A percentile compares a stretch with the other conserved stretches of the same genome.
Conservation (phyloP, 2,888 invertebrate species). For the Geotrupes spiniger region DNA sequence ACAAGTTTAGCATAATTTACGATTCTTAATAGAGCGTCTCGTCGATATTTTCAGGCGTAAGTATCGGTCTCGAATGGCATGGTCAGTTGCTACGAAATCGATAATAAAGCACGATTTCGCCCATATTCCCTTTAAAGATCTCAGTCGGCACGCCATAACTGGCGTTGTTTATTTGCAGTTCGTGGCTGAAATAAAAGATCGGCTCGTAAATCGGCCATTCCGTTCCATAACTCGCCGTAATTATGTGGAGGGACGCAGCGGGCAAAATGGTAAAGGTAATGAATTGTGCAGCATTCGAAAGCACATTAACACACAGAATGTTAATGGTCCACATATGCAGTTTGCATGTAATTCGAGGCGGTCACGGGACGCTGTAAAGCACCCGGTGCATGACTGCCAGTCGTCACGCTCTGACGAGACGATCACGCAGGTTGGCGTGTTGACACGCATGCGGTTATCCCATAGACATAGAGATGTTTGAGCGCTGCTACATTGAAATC, state of each 20-base stretch:
- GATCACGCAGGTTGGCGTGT: conserved; percentile 26
- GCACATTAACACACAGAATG: conserved; percentile 20
- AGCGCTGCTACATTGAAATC: too few relatives aligned
- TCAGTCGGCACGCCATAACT: background rate
- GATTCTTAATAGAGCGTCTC: too few relatives aligned
- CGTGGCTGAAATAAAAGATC: background rate
- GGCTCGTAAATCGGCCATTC: background rate
- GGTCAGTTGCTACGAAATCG: too few relatives aligned
- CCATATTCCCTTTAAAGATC: background rate
- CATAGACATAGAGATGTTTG: too few relatives aligned
- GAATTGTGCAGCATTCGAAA: conserved; percentile 6
- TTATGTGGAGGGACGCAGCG: background rate
- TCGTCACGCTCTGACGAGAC: conserved; percentile 25
- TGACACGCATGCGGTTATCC: conserved; percentile 16
- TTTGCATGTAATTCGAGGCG: conserved; percentile 31
- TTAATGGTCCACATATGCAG: conserved; percentile 31
- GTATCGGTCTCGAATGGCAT: too few relatives aligned
- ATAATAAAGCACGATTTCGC: background rate
- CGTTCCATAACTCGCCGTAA: conserved; percentile 4
- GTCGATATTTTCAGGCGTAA: too few relatives aligned
- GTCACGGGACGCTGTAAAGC: conserved; percentile 28
- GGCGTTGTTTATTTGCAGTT: background rate
- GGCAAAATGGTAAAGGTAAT: conserved; percentile 2
- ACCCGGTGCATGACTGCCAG: conserved; percentile 28
- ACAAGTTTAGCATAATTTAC: too few relatives aligned